Evolutionary conservation across 2,888 invertebrate species (phyloP).

Genomic region (Caenorhabditis japonica): DNA sequence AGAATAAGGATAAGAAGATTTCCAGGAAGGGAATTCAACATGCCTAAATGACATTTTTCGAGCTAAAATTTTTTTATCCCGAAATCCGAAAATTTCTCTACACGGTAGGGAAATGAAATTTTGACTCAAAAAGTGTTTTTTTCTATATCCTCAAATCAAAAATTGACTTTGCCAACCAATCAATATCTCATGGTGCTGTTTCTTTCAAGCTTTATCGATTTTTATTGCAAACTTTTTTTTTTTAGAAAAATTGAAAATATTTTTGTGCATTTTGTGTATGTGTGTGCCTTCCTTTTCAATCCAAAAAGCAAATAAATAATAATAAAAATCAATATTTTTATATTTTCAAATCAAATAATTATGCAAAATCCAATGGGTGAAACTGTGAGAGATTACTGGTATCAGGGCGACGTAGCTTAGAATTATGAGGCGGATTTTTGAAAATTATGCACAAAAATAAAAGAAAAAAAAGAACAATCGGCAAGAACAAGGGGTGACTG

Average conservation of each 20-base stretch:
- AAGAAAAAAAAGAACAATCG: no score
- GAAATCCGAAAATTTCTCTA: neutral
- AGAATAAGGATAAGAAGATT: constrained; percentile 76
- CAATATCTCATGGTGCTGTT: constrained; percentile 1
- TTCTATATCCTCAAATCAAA: constrained; percentile 2
- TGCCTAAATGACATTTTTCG: constrained; percentile 9
- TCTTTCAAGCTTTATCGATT: neutral
- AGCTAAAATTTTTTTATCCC: neutral
- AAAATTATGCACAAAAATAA: constrained; percentile 22
- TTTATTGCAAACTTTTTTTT: constrained; percentile 1
- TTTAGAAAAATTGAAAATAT: constrained; percentile 3
- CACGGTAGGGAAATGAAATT: no score
- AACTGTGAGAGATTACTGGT: neutral
- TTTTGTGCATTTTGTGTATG: neutral
- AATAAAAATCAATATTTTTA: constrained; percentile 4
- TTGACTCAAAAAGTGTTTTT: no score
- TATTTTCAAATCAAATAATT: neutral
- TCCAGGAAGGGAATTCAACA: constrained; percentile 63
- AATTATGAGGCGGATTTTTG: no score
- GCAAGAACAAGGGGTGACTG: constrained; percentile 1
- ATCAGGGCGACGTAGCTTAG: no score
- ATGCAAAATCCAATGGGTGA: neutral
- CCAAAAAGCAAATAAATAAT: constrained; percentile 4
- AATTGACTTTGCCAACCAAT: constrained; percentile 13
- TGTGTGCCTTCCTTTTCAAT: neutral